Evolutionary conservation across 1,140 invertebrate species (phyloP).

Genomic region (Drosophila takahashii): DNA sequence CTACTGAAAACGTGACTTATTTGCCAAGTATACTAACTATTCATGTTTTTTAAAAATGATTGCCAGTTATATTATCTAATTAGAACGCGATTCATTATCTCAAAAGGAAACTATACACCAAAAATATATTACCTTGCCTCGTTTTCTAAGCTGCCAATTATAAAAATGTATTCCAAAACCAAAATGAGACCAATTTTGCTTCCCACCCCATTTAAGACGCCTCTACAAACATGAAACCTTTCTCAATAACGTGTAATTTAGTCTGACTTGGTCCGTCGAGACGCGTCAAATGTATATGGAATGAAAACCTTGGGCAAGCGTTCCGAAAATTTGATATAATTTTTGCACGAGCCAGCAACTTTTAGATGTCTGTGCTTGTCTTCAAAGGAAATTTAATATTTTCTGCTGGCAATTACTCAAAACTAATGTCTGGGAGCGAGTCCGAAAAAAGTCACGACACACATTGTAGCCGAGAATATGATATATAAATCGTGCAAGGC

Average conservation of each 20-base stretch:
- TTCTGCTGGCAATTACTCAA: constrained; percentile 1
- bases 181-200: constrained; percentile 5
- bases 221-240: constrained; percentile 2
- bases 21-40: no score
- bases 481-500: constrained; percentile 3
- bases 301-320: constrained; percentile 13
- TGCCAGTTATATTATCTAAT: not conserved
- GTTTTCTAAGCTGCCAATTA: constrained; percentile 6
- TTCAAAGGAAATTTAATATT: constrained; percentile 49
- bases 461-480: not conserved
- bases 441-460: constrained; percentile 9
- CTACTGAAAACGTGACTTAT: not conserved
- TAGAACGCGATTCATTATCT: not conserved
- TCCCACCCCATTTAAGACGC: not conserved
- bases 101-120: not conserved
- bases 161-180: not conserved
- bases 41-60: no score
- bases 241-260: constrained; percentile 26
- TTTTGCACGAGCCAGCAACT: constrained; percentile 43
- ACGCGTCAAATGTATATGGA: constrained; percentile 5
- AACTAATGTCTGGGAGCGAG: constrained; percentile 5
- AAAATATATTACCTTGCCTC: not conserved
- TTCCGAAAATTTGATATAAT: constrained; percentile 16
- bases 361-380: constrained; percentile 6
- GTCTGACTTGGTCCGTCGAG: constrained; percentile 22